Evolutionary conservation across 1,140 invertebrate species (phyloP), one percentile per base, ranked within the genome.

Genomic region (Bombyx mandarina): DNA sequence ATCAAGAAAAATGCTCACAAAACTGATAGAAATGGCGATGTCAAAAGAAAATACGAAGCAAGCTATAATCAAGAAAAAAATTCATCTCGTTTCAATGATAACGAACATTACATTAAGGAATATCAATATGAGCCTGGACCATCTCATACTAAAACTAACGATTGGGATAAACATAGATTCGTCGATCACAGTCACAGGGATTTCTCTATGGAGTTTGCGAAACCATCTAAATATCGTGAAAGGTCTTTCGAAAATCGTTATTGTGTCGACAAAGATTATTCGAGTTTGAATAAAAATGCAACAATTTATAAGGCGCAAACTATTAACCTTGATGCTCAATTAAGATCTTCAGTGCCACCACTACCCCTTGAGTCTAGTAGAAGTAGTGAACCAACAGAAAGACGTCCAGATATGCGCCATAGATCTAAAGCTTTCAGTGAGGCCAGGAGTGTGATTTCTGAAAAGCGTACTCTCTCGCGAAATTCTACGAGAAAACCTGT

Each of bases 401-500:
- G 54, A 58, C 45, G 45, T 45, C 54, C 62, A 49, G 67, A 73
- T 50, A 56, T 53, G 7, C 75, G 70, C 53, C 67, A 68, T 8
- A 69, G 61, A 65, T 69, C 70, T 43, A 86, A 77, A 60, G 73
- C 72, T 18, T 54, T 63, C 12, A 80, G 77, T 63, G 77, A 79
- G 69, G 66, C 69, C 9, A 72, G 74, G 57, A 77, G 59, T 61
- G 56, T 65, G 8, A 46, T 78, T 6, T 65, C 71, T 3, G 82
- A 86, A 58, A 87, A 79, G 65, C 69, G 76, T n/a, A 52, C 66
- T 43, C 67, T 73, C 18, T 62, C 72, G 10, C 65, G 88, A 62
- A 86, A 90, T 79, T 79, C 84, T 42, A 90, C 89, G 63, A 89
- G 91, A 59, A 93, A 93, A 79, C 96, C 96, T 6, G 89, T 92